phyloP scores from a whole-genome alignment of 2,113 vertebrate species.

The Monopterus albus region DNA sequence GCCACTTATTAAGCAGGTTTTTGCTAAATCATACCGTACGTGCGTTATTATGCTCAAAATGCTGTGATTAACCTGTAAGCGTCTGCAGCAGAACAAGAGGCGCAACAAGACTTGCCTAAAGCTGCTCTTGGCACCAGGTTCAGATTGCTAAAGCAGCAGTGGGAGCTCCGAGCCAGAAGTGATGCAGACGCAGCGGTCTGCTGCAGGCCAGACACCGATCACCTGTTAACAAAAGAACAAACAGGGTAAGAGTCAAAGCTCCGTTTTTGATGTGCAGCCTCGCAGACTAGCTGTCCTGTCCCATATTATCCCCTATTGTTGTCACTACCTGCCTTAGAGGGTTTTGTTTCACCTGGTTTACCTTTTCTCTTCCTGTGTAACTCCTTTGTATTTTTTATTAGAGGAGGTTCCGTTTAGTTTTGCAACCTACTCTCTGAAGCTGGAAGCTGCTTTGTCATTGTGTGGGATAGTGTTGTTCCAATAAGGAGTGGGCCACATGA shows the following conservation, averaged over 20 bases:
- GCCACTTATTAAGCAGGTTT: neutral
- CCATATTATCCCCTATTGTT: neutral
- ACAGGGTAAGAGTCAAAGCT: slow-evolving; percentile 34
- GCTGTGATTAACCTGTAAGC: slow-evolving; percentile 26
- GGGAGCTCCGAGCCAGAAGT: slow-evolving; percentile 34
- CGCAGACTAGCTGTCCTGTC: slow-evolving; percentile 16
- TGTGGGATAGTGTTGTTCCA: neutral
- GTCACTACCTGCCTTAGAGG: slow-evolving; percentile 19
- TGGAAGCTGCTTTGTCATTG: slow-evolving; percentile 4
- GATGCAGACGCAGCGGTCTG: slow-evolving; percentile 25
- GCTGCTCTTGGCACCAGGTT: slow-evolving; percentile 45
- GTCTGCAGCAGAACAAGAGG: slow-evolving; percentile 20
- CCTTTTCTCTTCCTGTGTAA: slow-evolving; percentile 6
- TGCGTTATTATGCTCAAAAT: neutral
- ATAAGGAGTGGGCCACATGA: neutral
- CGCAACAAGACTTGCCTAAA: slow-evolving; percentile 46
- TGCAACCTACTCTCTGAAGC: neutral
- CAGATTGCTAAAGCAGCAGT: slow-evolving; percentile 64
- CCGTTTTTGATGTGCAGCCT: slow-evolving; percentile 36
- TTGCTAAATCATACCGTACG: neutral
- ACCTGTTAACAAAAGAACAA: slow-evolving; percentile 70
- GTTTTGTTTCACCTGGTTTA: slow-evolving; percentile 57
- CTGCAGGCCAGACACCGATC: slow-evolving; percentile 67
- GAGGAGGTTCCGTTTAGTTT: slow-evolving; percentile 17
- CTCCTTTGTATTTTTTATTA: slow-evolving; percentile 43